phyloP scores from a whole-genome alignment of 2,113 vertebrate genomes.

The Sterna hirundo region DNA sequence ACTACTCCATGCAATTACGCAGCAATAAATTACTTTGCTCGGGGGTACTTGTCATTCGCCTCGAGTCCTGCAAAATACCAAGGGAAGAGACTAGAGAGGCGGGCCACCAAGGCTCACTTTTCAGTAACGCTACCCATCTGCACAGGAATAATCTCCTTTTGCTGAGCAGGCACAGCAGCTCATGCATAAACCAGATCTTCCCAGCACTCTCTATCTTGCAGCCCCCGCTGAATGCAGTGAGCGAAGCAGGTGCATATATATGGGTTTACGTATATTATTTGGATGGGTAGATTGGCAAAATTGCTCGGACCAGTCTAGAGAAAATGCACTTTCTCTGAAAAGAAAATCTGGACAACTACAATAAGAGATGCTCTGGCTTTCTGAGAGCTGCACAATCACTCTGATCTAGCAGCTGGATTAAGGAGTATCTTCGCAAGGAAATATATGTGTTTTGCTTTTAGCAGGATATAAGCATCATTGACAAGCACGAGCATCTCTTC shows the following conservation, averaged over 20 bases:
- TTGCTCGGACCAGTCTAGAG: background rate
- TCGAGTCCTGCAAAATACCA: background rate
- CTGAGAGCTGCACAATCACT: background rate
- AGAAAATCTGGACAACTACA: background rate
- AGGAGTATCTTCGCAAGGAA: background rate
- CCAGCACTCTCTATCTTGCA: background rate
- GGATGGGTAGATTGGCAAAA: background rate
- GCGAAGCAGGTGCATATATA: background rate
- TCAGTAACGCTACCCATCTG: background rate
- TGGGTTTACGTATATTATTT: background rate
- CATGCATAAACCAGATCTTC: conserved; percentile 24
- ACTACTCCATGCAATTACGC: background rate
- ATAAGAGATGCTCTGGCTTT: background rate
- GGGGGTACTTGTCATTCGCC: background rate
- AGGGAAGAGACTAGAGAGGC: background rate
- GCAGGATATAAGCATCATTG: background rate
- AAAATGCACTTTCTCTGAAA: background rate
- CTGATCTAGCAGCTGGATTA: background rate
- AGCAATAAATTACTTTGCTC: background rate
- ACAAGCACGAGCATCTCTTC: background rate
- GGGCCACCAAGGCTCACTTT: background rate
- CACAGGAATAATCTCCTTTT: conserved; percentile 4
- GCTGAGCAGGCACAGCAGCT: conserved; percentile 43
- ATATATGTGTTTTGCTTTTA: background rate
- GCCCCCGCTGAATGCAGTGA: background rate